Evolutionary conservation across 2,113 vertebrate genomes (phyloP).

Genomic region (Brachirus orientalis): DNA sequence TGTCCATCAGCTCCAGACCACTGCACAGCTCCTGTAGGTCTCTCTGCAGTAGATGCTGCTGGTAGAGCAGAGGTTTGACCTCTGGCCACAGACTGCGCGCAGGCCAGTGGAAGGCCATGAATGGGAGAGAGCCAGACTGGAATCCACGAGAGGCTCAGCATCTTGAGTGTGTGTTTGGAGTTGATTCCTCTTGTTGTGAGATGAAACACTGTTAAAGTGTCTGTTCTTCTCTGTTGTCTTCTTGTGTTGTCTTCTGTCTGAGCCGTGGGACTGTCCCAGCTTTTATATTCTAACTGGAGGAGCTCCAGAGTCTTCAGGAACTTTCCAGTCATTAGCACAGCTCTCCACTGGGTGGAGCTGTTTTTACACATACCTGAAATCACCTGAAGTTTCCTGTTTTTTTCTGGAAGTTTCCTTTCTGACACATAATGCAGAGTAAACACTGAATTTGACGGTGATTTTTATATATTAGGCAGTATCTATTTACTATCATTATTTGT

Average conservation of each 20-base stretch:
- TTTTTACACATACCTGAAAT: background rate
- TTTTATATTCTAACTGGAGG: background rate
- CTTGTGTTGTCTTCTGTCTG: background rate
- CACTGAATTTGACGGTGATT: background rate
- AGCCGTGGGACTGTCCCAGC: background rate
- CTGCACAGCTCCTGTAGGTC: conserved; percentile 58
- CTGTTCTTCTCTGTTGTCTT: conserved; percentile 10
- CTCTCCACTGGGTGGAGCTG: conserved; percentile 9
- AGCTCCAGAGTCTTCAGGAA: conserved; percentile 34
- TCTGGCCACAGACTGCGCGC: conserved; percentile 72
- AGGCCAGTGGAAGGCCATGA: conserved; percentile 19
- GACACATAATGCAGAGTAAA: background rate
- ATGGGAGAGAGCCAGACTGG: conserved; percentile 33
- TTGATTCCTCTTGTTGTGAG: background rate
- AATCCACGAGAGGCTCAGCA: conserved; percentile 27
- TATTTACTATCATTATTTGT: too few relatives aligned
- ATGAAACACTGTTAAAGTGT: conserved; percentile 8
- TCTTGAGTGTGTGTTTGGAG: background rate
- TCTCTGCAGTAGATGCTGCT: conserved; percentile 55
- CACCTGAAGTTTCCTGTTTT: background rate
- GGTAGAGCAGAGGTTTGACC: conserved; percentile 62
- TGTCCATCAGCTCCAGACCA: conserved; percentile 66
- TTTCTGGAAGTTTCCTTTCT: background rate
- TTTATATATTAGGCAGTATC: too few relatives aligned
- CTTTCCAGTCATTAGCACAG: conserved; percentile 24